Percentiles rank a stretch among this genome's conserved stretches.
Conservation (phyloP, 2,888 invertebrate species). For the Perizoma affinitatum region DNA sequence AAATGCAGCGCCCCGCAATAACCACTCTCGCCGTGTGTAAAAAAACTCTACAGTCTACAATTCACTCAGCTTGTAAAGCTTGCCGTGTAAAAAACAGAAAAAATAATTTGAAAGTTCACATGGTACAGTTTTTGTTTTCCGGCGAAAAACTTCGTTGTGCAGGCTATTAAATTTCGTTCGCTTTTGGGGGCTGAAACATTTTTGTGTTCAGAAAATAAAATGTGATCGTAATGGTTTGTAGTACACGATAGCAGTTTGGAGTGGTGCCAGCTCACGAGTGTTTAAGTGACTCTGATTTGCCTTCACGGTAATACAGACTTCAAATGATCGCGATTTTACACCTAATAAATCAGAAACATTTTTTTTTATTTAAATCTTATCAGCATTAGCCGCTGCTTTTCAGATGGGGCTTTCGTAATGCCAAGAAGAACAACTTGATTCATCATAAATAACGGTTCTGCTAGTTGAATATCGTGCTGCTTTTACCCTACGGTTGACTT, state of each 20-base stretch:
- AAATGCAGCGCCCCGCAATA: background rate
- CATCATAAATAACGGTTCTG: no score
- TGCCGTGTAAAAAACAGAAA: conserved; percentile 11
- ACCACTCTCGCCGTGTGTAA: background rate
- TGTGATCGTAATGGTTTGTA: conserved; percentile 47
- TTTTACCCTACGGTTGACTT: no score
- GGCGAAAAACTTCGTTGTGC: conserved; percentile 19
- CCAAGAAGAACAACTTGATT: no score
- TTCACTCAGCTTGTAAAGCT: conserved; percentile 7
- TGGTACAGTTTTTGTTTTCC: conserved; percentile 25
- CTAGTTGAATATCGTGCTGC: no score
- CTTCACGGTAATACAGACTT: conserved; percentile 44
- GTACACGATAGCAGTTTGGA: conserved; percentile 49
- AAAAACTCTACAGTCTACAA: conserved; percentile 5
- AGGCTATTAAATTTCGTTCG: conserved; percentile 24
- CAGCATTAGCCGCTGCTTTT: no score
- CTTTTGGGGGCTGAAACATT: conserved; percentile 18
- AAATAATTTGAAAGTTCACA: conserved; percentile 17
- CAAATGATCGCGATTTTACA: conserved; percentile 35
- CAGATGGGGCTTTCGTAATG: no score
- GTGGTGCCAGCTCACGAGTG: conserved; percentile 49
- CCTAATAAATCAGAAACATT: conserved; percentile 16
- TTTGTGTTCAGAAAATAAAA: conserved; percentile 27
- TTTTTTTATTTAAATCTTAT: conserved; percentile 22
- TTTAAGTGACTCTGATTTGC: conserved; percentile 46